These are phyloP conservation scores for Stegodyphus mimosarum DNA, from an alignment of 1,140 invertebrate species.

Conservation along the genomic window DNA sequence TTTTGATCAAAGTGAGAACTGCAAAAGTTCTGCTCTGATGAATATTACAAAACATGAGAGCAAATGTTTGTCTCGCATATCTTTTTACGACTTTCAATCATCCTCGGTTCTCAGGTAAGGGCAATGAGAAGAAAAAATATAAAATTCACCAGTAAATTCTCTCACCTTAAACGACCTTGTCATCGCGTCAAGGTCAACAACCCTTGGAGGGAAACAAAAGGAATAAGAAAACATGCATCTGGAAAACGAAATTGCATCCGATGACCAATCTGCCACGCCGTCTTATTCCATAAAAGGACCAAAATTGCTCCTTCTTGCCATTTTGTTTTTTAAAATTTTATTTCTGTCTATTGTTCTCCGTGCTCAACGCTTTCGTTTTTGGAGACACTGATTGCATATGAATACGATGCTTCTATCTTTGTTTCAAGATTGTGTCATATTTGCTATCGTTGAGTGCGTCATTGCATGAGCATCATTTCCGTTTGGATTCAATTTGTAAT, in stretches of 20 bases:
- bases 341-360: slow-evolving; percentile 39
- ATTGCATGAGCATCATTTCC: too few relatives aligned
- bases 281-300: slow-evolving; percentile 32
- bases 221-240: slow-evolving; percentile 7
- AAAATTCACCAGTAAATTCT: not conserved
- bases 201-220: slow-evolving; percentile 6
- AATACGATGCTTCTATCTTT: slow-evolving; percentile 6
- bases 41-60: too few relatives aligned
- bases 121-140: not conserved
- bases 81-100: too few relatives aligned
- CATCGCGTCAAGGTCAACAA: slow-evolving; percentile 38
- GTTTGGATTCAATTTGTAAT: too few relatives aligned
- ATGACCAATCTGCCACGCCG: slow-evolving; percentile 35
- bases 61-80: too few relatives aligned
- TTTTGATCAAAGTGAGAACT: too few relatives aligned
- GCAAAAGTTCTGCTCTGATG: too few relatives aligned
- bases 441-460: too few relatives aligned
- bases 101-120: not conserved
- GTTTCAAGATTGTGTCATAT: not conserved
- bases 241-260: slow-evolving; percentile 27
- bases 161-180: slow-evolving; percentile 29
- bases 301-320: slow-evolving; percentile 14
- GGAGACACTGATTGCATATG: slow-evolving; percentile 39
- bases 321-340: slow-evolving; percentile 24
- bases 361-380: slow-evolving; percentile 30